Base-by-base conservation (phyloP, 2,888 invertebrate species). In the Cremastinae sp. region DNA sequence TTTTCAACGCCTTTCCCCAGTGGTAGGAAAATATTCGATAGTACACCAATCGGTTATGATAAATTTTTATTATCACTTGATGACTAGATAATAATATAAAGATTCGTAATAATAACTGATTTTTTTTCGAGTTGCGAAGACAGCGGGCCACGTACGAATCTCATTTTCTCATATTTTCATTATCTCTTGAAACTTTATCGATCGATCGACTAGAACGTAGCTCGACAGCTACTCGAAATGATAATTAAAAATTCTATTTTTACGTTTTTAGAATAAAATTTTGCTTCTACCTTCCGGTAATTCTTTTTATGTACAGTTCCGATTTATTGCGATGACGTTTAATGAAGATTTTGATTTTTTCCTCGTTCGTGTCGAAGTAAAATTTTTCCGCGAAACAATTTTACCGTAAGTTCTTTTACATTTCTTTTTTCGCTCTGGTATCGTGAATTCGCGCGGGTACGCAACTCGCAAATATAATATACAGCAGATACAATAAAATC, bases 31-130 rank as follows among this genome's bases (percentile, higher is more conserved):
- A 10, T 5, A 14, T 51, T 16, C 14, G 43, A 51, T 1, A 34
- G 5, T 51, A 61, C 41, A 47, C 61, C 28, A 68, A 75, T 85
- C 85, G 86, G 85, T 88, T 88, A 88, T 86, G 86, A 87, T 87
- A 86, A 88, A 86, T 87, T 87, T 87, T 88, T 88, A 88, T 88
- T 88, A 88, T 88, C 88, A 87, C 87, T 88, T 84, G 85, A 86
- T 88, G 89, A 88, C 88, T 88, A 88, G 88, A 88, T 87, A 87
- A 87, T 88, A 88, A 88, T 88, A 88, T 87, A 88, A 88, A 88
- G 88, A 87, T 88, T 78, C 86, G 85, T 87, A 88, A 85, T 87
- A 87, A 86, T 88, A 87, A 87, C 85, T 86, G 84, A 84, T 87
- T 84, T 80, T 73, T 74, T 36, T 20, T 58, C 59, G 79, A 76